Evolutionary conservation across 2,113 vertebrate genomes (phyloP), one percentile per base, ranked within the genome.

Genomic region (Bungarus multicinctus): DNA sequence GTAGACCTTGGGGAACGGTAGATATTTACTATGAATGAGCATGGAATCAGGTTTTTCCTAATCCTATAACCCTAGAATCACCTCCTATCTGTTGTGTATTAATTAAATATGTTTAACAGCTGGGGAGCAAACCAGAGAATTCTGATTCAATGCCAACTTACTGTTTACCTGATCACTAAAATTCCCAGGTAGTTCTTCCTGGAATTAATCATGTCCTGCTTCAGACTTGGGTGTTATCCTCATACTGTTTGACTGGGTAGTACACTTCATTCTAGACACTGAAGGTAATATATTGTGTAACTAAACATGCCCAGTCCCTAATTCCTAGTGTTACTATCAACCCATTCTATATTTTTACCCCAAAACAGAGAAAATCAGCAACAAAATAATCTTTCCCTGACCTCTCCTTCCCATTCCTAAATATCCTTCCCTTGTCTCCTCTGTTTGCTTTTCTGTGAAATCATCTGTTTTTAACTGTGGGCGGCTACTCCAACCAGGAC

Each of bases 381-480:
- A 55, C 39, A 90, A 90, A 90, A 85, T 57, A 53, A 55, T n/a
- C 30, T 87, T 90, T 87, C 43, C 89, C 16, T 93, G 92, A 93
- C 89, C 92, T 90, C 89, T 93, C 23, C 58, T 50, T 90, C 89
- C 81, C 55, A 87, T 64, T 53, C 81, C 74, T 60, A 87, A 90
- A 60, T 86, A 93, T 93, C 64, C 89, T 89, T 52, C 74, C 64
- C 86, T 50, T 64, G 81, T 81, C 92, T 87, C 89, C 55, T 85
- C 54, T 93, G 81, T 93, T 93, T 93, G 92, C 92, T 93, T 93
- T 93, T 93, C 89, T 93, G 89, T 93, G 81, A 93, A 90, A 90
- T 93, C 92, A 93, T 93, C 92, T 93, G 92, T 90, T 93, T 93
- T 93, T 87, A 87, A 93, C 89, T 90, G 92, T 93, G 92, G 92